These are phyloP conservation scores for Pomacea canaliculata DNA, from an alignment of 2,888 invertebrate genomes.

Conservation along the genomic window DNA sequence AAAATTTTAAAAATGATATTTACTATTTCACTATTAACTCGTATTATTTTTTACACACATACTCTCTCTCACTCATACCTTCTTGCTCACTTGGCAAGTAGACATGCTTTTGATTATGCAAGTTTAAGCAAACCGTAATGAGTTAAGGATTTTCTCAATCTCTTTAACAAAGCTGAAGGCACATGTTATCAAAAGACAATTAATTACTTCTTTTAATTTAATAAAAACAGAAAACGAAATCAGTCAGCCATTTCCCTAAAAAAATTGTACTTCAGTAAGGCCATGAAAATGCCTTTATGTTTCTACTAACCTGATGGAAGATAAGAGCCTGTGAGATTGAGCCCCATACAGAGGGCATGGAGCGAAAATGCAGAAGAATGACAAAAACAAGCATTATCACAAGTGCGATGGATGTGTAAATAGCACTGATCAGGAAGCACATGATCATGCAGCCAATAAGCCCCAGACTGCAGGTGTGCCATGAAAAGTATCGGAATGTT, in stretches of 20 bases:
- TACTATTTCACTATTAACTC: background rate
- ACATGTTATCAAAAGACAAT: no score
- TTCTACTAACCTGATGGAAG: conserved; percentile 85
- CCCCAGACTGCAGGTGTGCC: conserved; percentile 91
- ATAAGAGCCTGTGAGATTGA: conserved; percentile 99
- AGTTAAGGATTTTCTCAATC: no score
- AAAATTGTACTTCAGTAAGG: no score
- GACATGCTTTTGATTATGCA: no score
- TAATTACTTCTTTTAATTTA: no score
- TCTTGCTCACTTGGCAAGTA: no score
- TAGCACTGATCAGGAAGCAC: conserved; percentile 94
- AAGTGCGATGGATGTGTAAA: conserved; percentile 90
- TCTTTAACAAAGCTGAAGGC: no score
- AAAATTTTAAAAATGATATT: background rate
- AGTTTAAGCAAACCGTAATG: no score
- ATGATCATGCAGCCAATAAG: conserved; percentile 87
- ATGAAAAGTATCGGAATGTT: conserved; percentile 94
- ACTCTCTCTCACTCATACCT: background rate
- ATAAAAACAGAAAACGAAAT: no score
- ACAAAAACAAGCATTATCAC: conserved; percentile 89
- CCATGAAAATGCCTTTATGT: background rate
- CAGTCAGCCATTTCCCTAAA: no score
- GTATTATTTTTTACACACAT: background rate
- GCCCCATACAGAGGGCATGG: conserved; percentile 93
- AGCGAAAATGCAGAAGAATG: conserved; percentile 84